These are phyloP conservation scores for Tinamus guttatus DNA, from an alignment of 2,113 vertebrate species.

Conservation along the genomic window DNA sequence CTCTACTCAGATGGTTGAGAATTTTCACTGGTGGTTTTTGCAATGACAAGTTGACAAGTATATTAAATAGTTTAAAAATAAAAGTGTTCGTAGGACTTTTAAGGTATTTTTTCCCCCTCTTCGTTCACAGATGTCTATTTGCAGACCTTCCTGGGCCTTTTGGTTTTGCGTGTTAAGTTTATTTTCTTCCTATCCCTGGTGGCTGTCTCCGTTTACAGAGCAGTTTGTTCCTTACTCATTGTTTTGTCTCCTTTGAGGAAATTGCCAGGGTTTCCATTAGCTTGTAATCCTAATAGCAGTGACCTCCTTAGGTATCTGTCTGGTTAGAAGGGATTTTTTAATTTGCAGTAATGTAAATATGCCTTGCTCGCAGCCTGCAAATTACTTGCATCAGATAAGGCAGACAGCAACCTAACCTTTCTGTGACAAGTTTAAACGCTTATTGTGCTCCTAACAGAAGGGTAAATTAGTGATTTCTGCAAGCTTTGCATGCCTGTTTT, in stretches of 20 bases:
- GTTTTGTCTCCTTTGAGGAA: slow-evolving; percentile 52
- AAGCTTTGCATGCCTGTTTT: neutral
- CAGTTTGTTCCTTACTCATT: slow-evolving; percentile 29
- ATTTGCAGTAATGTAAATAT: slow-evolving; percentile 49
- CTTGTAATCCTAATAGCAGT: slow-evolving; percentile 14
- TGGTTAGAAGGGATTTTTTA: slow-evolving; percentile 37
- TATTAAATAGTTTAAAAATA: neutral
- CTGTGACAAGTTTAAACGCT: neutral
- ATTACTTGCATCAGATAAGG: slow-evolving; percentile 17
- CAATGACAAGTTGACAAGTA: neutral
- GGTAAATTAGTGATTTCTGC: neutral
- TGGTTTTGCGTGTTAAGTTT: neutral
- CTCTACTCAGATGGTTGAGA: neutral
- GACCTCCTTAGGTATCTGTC: slow-evolving; percentile 11
- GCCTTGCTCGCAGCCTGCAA: slow-evolving; percentile 17
- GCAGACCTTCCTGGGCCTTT: neutral
- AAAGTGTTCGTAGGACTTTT: neutral
- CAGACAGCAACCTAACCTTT: neutral
- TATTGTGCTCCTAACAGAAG: neutral
- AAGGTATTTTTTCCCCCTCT: neutral
- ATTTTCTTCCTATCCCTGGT: slow-evolving; percentile 20
- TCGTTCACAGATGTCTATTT: neutral
- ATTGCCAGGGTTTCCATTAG: slow-evolving; percentile 50
- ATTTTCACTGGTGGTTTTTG: neutral
- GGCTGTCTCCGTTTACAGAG: slow-evolving; percentile 24